Percentiles rank a stretch among this genome's conserved stretches.
phyloP scores from a whole-genome alignment of 2,113 vertebrate species.

The Phainopepla nitens region DNA sequence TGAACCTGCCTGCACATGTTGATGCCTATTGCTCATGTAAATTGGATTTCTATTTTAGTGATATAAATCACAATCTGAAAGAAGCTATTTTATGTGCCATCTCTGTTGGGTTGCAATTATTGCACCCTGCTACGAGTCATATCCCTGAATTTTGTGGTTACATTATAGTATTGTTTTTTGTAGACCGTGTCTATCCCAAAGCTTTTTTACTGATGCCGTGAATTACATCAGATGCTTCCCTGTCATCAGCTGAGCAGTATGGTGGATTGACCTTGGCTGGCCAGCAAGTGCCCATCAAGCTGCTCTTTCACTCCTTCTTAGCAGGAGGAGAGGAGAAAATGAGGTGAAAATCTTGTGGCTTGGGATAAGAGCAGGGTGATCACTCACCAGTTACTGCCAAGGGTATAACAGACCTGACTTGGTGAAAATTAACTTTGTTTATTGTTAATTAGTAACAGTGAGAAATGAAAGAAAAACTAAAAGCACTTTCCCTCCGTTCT shows the following conservation, averaged over 20 bases:
- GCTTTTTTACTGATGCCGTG: neutral
- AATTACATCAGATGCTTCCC: neutral
- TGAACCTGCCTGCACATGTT: neutral
- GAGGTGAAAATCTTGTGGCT: neutral
- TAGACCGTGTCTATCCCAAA: neutral
- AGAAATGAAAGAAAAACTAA: neutral
- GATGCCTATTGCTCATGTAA: neutral
- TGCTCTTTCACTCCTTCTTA: neutral
- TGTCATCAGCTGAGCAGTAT: neutral
- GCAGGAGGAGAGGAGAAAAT: neutral
- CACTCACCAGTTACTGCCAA: rapidly evolving
- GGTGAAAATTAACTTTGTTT: neutral
- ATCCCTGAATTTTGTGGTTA: neutral
- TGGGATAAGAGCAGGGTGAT: neutral
- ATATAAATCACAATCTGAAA: neutral
- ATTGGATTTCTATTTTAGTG: neutral
- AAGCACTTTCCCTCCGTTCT: neutral
- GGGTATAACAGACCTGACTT: neutral
- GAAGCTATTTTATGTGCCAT: neutral
- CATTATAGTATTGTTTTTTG: neutral
- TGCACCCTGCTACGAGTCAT: neutral
- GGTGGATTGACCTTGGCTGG: neutral
- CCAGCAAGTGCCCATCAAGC: neutral
- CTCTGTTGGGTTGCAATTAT: neutral
- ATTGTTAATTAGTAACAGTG: neutral